A percentile compares a stretch with the other conserved stretches of the same genome.
Conservation (phyloP, 2,888 invertebrate genomes). For the Stegophylla sp. region DNA sequence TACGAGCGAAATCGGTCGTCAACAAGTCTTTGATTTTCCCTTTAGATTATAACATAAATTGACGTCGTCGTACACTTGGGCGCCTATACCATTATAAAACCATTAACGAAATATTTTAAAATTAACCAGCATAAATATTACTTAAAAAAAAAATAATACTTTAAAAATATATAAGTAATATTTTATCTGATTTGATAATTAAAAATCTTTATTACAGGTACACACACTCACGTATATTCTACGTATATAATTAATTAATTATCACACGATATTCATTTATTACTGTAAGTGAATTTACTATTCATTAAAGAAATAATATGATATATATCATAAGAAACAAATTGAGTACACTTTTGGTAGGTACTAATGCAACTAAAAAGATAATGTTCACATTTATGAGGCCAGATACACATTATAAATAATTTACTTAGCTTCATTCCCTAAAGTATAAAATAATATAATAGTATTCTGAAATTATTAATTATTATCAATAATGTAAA, state of each 20-base stretch:
- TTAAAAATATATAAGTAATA: neutral
- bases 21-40: conserved; percentile 28
- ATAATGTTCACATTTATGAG: too few species aligned
- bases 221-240: too few species aligned
- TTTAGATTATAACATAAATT: conserved; percentile 13
- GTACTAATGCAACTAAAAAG: too few species aligned
- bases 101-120: conserved; percentile 28
- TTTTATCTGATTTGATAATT: neutral
- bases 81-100: neutral
- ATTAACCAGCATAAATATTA: neutral
- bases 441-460: too few species aligned
- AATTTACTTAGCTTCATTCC: too few species aligned
- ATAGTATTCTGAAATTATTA: too few species aligned
- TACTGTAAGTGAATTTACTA: too few species aligned
- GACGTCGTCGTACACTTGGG: neutral
- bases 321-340: neutral
- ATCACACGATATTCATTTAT: neutral
- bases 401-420: too few species aligned
- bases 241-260: neutral
- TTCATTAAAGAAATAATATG: neutral
- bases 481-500: too few species aligned
- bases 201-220: neutral
- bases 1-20: conserved; percentile 45
- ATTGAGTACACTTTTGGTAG: too few species aligned
- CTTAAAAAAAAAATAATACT: neutral